phyloP scores from a whole-genome alignment of 2,113 vertebrate species.

The Eurystomus gularis region DNA sequence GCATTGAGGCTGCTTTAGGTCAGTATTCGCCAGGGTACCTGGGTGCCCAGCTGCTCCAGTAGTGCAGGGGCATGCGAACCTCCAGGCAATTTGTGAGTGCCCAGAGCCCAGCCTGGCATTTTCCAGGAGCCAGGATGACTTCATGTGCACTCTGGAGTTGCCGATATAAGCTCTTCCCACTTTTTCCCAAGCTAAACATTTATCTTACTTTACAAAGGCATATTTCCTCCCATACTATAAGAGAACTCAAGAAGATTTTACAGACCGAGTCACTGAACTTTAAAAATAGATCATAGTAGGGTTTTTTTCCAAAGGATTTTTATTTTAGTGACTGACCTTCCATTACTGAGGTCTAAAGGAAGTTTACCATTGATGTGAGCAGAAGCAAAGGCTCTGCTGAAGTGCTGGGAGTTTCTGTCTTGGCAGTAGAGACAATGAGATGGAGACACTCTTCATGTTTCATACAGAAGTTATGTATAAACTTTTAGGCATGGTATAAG shows the following conservation, averaged over 20 bases:
- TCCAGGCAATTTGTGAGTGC: background rate
- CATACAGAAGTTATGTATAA: background rate
- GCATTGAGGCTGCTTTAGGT: background rate
- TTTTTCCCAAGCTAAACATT: background rate
- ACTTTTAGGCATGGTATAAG: background rate
- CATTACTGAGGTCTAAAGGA: background rate
- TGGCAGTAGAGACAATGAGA: background rate
- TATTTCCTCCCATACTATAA: background rate
- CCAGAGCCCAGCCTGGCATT: background rate
- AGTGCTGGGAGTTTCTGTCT: background rate
- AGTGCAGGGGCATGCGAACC: fast-evolving
- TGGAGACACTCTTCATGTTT: background rate
- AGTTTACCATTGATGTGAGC: background rate
- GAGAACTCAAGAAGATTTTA: background rate
- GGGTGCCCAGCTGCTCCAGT: background rate
- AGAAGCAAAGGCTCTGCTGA: background rate
- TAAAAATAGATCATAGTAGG: background rate
- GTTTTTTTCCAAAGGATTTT: background rate
- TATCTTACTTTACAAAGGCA: background rate
- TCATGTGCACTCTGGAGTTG: background rate
- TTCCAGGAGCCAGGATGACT: background rate
- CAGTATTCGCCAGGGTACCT: fast-evolving
- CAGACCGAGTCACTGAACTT: background rate
- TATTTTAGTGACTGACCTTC: background rate
- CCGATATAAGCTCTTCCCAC: background rate